phyloP scores from a whole-genome alignment of 2,888 invertebrate genomes.

The Leucoma salicis region DNA sequence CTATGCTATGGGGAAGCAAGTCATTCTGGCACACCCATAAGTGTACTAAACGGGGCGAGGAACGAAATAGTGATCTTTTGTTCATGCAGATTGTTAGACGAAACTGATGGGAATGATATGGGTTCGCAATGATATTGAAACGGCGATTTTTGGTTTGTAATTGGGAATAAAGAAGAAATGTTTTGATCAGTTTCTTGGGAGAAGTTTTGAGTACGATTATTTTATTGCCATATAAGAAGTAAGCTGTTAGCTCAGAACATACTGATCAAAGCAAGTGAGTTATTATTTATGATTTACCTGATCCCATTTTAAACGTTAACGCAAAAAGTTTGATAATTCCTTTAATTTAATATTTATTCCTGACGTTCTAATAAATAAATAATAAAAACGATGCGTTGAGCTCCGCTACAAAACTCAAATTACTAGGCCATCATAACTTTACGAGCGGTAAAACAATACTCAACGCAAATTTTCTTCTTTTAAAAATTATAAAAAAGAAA shows the following conservation, averaged over 20 bases:
- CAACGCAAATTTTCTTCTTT: constrained; percentile 18
- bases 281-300: no score
- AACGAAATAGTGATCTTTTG: constrained; percentile 55
- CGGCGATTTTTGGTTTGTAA: constrained; percentile 23
- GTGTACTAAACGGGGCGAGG: constrained; percentile 61
- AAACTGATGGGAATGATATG: constrained; percentile 43
- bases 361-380: neutral
- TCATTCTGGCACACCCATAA: constrained; percentile 44
- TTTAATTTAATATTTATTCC: neutral
- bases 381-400: neutral
- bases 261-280: no score
- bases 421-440: constrained; percentile 21
- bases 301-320: no score
- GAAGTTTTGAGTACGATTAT: no score
- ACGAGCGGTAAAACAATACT: constrained; percentile 16
- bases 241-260: no score
- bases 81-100: constrained; percentile 52
- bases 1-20: constrained; percentile 19
- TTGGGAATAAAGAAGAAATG: constrained; percentile 2
- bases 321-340: neutral
- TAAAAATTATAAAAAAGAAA: constrained; percentile 21
- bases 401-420: neutral
- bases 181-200: no score
- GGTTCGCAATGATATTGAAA: constrained; percentile 29
- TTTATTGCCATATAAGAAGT: no score